A percentile compares a stretch with the other conserved stretches of the same genome.
Evolutionary conservation across 1,140 invertebrate genomes (phyloP).

Genomic region (Euura lappo): DNA sequence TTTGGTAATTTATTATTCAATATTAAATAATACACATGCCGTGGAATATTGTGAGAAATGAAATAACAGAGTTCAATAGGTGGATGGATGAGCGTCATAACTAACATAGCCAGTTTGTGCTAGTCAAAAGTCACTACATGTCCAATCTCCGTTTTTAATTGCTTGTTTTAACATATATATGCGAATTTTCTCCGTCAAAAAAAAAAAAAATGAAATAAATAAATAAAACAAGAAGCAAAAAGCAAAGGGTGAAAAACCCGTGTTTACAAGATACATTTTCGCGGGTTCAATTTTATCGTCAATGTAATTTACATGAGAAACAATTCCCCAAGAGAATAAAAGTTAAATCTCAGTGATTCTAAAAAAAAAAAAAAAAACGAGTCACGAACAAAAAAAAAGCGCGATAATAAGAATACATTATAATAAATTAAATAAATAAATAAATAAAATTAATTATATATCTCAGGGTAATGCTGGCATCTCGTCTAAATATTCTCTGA

Average conservation of each 20-base stretch:
- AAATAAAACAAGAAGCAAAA: too few relatives aligned
- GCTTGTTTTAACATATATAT: too few relatives aligned
- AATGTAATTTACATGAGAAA: too few relatives aligned
- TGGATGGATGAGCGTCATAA: conserved; percentile 24
- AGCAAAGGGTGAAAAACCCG: too few relatives aligned
- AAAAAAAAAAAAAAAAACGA: not conserved
- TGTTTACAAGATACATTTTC: too few relatives aligned
- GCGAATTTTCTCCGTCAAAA: too few relatives aligned
- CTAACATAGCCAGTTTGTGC: conserved; percentile 38
- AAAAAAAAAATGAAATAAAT: too few relatives aligned
- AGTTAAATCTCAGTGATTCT: too few relatives aligned
- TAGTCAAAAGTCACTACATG: conserved; percentile 28
- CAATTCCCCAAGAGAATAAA: too few relatives aligned
- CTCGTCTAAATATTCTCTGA: conserved; percentile 13
- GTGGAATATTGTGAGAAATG: conserved; percentile 1
- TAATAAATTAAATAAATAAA: not conserved
- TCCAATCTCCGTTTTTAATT: too few relatives aligned
- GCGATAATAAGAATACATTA: not conserved
- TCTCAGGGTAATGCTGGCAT: conserved; percentile 20
- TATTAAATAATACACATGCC: not conserved
- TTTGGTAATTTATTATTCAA: not conserved
- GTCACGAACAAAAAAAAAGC: conserved; percentile 2
- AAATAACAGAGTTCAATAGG: conserved; percentile 17
- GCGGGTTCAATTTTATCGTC: too few relatives aligned
- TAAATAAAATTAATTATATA: conserved; percentile 20